Base-by-base conservation (phyloP, 2,113 vertebrate species). In the Urocitellus parryii region DNA sequence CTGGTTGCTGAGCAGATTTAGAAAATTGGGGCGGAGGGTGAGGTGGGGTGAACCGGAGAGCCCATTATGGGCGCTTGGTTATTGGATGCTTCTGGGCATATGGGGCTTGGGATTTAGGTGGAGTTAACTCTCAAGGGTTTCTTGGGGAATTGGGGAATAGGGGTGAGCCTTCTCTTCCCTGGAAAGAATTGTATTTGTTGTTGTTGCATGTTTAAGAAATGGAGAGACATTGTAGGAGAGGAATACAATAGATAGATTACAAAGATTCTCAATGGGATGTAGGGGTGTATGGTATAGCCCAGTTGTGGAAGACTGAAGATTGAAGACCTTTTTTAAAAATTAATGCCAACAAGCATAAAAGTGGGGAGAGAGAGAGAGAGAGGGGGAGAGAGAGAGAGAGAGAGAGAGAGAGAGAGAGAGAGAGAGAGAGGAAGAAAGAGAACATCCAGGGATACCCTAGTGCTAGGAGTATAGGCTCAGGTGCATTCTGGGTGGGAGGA, bases 1-100 rank as follows among this genome's bases (percentile, higher is more conserved):
- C 48, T 87, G 67, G 94, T 95, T 96, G 96, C 91, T 79, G 78
- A 92, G 87, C 87, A 94, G 80, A 95, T 56, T 92, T 94, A 37
- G 42, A 87, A 95, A 93, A 95, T 39, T 89, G 90, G 95, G 96
- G 80, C 13, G 4, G 39, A 80, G 89, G 37, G 24, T 37, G 81
- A 45, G 17, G 48, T 37, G 24, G 88, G n/a, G 72, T 48, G 91
- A 88, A 22, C 61, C 27, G 51, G 78, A 95, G 56, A 17, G 11
- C 34, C 90, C 58, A n/a, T 61, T 77, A 61, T 27, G 78, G 67
- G 67, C 0, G 0, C 6, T 48, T 81, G 84, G 88, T 68, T 84
- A 81, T 72, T 81, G n/a, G 70, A 0, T 34, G 80, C 87, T 79
- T 89, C 68, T 1, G 3, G 78, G 68, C 83, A 48, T 18, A 1